Base-by-base conservation (phyloP, 2,888 invertebrate genomes). In the Watsonalla cultraria region DNA sequence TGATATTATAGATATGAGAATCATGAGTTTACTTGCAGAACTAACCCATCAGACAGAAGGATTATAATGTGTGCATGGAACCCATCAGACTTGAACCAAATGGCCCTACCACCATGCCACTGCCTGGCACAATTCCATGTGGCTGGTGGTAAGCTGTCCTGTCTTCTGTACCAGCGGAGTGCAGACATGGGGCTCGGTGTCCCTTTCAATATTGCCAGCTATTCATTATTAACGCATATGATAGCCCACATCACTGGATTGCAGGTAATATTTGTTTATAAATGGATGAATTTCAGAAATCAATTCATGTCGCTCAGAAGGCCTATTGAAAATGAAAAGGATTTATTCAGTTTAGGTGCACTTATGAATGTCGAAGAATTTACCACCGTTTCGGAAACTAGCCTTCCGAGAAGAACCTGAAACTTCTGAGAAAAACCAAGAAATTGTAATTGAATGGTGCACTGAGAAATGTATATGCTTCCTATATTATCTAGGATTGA, bases 101-200 rank as follows among this genome's bases (percentile, higher is more conserved):
- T 99, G 99, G 99, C 98, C 0, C 87, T 99, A 51, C 99, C 99
- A 0, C 99, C 99, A 0, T 99, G 99, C 73, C 99, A 99, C 76
- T 96, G 97, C 72, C 90, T 99, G 48, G 96, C 94, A 0, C 99
- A 99, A 84, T 99, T 99, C 87, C 97, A 96, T 88, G 98, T 99
- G 0, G 93, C 94, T 0, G 88, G 93, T 66, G 94, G 94, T 1
- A 96, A 96, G 80, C 87, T 99, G 0, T 97, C 97, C 0, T 98
- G 98, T 74, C 95, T 97, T 68, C 82, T 99, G 62, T 99, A 99
- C 80, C 99, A 99, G 84, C 92, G 99, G 62, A 98, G 98, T 68
- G 99, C 98, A 7, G 99, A 99, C 79, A 97, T 99, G 95, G 98
- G 98, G 2, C 91, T 99, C 1, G 99, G 99, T n/a, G 98, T 99